Evolutionary conservation across 2,113 vertebrate species (phyloP), one percentile per base, ranked within the genome.

Genomic region (Tympanuchus pallidicinctus): DNA sequence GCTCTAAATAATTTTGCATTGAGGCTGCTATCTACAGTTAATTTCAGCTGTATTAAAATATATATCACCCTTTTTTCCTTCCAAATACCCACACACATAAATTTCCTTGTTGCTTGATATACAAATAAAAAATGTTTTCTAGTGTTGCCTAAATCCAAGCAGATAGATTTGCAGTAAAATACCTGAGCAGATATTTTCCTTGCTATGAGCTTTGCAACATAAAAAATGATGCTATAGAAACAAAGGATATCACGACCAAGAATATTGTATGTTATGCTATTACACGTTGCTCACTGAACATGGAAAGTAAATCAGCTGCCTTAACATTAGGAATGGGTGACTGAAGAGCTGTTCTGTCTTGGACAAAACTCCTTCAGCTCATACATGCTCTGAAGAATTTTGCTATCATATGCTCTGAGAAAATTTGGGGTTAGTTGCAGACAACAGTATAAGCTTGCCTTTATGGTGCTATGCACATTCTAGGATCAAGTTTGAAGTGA

Each of bases 161-260:
- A 91, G 30, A 90, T 4, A 88, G 18, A 75, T 75, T 78, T 88
- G 54, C 70, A 76, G 70, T 54, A 85, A 93, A 92, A 84, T 45
- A 95, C 8, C 57, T 24, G 34, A 88, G 54, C 40, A 65, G 43
- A 11, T 66, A 85, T 73, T 73, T 72, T 87, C 19, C 70, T 79
- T 0, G 0, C n/a, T 76, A 17, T 42, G 77, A 90, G 48, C 13
- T 90, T 79, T 93, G 70, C 13, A 82, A 69, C 36, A 32, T 70
- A 86, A 92, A 82, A 72, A 78, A 72, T 22, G 21, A n/a, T 59
- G 21, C 78, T 79, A 65, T 0, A 72, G 72, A 94, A 90, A 86
- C 17, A 34, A 95, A 81, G 16, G 81, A 11, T 43, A 72, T 73
- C 43, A 59, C 43, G 16, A 80, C 20, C 34, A 57, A 82, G 45